phyloP scores from a whole-genome alignment of 37 sponge, comb jelly and placozoan species.

The Geodia barretti region DNA sequence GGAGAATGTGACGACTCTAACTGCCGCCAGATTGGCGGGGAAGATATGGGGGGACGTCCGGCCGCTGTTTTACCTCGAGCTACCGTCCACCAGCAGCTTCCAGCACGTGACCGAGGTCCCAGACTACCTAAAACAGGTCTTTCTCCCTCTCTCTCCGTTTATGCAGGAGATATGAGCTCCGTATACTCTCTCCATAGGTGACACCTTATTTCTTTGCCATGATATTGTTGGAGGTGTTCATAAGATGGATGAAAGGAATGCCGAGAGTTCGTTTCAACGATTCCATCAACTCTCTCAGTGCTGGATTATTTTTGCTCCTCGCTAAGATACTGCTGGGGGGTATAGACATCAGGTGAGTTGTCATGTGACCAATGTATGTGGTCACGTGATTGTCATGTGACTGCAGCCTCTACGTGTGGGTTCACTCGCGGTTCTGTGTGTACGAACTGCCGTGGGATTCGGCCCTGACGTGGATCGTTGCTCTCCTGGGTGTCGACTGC shows the following conservation, averaged over 20 bases:
- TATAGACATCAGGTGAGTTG: background rate
- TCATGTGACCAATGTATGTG: background rate
- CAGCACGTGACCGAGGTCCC: constrained; percentile 68
- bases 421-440: constrained; percentile 57
- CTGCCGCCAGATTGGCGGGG: background rate
- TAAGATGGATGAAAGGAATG: constrained; percentile 32
- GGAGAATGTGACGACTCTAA: background rate
- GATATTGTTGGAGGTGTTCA: constrained; percentile 69
- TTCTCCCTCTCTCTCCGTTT: background rate
- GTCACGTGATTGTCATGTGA: background rate
- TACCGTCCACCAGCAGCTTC: constrained; percentile 71
- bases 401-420: constrained; percentile 56
- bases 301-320: constrained; percentile 55
- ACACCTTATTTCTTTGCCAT: constrained; percentile 71
- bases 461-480: constrained; percentile 82
- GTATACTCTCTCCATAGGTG: constrained; percentile 25
- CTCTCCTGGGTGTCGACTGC: constrained; percentile 71
- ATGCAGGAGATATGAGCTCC: background rate
- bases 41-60: constrained; percentile 11
- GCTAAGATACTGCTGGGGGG: background rate
- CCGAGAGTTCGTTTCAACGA: constrained; percentile 61
- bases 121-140: constrained; percentile 71
- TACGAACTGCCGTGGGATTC: constrained; percentile 86
- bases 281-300: constrained; percentile 74
- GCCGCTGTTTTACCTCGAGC: constrained; percentile 81